Base-by-base conservation (phyloP, 2,113 vertebrate species). In the Pipa parva region DNA sequence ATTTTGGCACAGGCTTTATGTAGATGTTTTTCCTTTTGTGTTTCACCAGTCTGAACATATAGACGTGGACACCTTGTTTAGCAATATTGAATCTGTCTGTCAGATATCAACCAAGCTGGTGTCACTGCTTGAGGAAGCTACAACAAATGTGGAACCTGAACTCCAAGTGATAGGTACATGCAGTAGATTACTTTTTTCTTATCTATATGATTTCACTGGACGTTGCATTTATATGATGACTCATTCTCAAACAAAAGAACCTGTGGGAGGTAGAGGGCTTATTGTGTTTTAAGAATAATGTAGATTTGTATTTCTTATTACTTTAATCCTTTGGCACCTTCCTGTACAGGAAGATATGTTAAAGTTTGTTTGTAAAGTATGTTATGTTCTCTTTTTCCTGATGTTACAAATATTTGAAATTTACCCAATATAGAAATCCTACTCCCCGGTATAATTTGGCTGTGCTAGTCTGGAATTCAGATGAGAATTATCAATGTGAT, bases 41-140 rank as follows among this genome's bases (percentile, higher is more conserved):
- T 82, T 79, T 80, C 58, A 26, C 67, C 72, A 97, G 95, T 83
- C 91, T 68, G 89, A 79, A 36, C 63, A 59, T 63, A 78, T 97
- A 73, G 95, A 97, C 33, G 89, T 93, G 70, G 95, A 97, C 50
- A 84, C 88, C 51, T 83, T 99, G 75, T 99, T 99, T 77, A 93
- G 93, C 84, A 99, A 98, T 87, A 93, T 93, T 63, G 94, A 98
- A 74, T 92, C 89, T 0, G 89, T 98, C 80, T 89, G 88, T 74
- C 91, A 91, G n/a, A 81, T 97, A 63, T 99, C 97, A 55, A 86
- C 89, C 59, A 89, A 88, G 31, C 86, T 99, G 59, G 84, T 97
- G 51, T 88, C 90, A 22, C 75, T 89, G 78, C 63, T 99, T 78
- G 86, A 94, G 66, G 84, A 89, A 76, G 92, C 94, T 73, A 88